These are phyloP conservation scores for Acleris emargana DNA, from an alignment of 2,888 invertebrate genomes.

Conservation along the genomic window DNA sequence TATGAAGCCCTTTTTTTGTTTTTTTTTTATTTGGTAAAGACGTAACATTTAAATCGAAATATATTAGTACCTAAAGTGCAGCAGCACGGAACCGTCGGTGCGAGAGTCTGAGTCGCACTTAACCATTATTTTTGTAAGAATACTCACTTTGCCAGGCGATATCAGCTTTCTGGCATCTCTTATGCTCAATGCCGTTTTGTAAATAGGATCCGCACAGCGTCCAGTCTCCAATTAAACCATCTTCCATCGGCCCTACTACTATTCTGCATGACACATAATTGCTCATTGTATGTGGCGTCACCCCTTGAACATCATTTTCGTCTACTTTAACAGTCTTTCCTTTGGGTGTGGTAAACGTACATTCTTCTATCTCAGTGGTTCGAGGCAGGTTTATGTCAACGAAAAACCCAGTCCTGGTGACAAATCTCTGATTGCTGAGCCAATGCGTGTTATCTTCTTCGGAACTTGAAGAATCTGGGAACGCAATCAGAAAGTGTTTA, in stretches of 20 bases:
- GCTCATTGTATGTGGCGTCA: slow-evolving; percentile 23
- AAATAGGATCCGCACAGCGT: slow-evolving; percentile 33
- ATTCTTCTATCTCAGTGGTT: slow-evolving; percentile 31
- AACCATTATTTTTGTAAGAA: neutral
- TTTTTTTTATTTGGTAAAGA: no score
- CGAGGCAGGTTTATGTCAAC: slow-evolving; percentile 34
- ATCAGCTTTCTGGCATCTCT: slow-evolving; percentile 29
- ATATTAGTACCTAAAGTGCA: no score
- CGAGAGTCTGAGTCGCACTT: no score
- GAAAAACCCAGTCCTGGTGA: slow-evolving; percentile 15
- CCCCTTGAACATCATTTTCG: slow-evolving; percentile 10
- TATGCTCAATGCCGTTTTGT: slow-evolving; percentile 24
- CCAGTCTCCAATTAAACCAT: slow-evolving; percentile 34
- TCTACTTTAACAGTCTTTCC: neutral
- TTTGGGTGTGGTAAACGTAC: slow-evolving; percentile 25
- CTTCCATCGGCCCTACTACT: slow-evolving; percentile 34
- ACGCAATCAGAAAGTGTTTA: neutral
- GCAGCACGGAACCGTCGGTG: no score
- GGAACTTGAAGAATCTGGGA: slow-evolving; percentile 24
- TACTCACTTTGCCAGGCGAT: slow-evolving; percentile 37
- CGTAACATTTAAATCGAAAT: no score
- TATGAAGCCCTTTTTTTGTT: no score
- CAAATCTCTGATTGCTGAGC: slow-evolving; percentile 22
- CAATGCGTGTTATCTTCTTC: slow-evolving; percentile 26
- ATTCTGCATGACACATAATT: slow-evolving; percentile 37